These are phyloP conservation scores for Erethizon dorsatum DNA, from an alignment of 2,797 vertebrate genomes.

Conservation along the genomic window DNA sequence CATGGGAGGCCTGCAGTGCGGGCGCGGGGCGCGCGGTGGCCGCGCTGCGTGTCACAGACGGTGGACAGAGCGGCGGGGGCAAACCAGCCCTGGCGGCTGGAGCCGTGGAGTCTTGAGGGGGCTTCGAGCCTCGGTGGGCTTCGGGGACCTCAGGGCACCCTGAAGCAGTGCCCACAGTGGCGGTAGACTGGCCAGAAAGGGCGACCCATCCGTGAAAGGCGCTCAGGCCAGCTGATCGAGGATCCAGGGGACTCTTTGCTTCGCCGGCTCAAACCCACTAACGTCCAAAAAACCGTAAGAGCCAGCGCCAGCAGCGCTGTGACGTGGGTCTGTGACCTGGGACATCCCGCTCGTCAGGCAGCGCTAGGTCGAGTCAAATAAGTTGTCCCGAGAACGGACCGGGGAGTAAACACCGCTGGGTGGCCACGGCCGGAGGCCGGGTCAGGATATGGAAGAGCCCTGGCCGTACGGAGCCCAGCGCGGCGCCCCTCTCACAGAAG, in stretches of 20 bases:
- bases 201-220: background rate
- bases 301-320: background rate
- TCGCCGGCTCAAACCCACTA: background rate
- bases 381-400: background rate
- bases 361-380: background rate
- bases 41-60: rapidly evolving
- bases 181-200: background rate
- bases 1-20: background rate
- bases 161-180: background rate
- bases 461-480: background rate
- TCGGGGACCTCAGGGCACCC: background rate
- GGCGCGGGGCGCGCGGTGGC: rapidly evolving
- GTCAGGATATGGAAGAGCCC: background rate
- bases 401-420: background rate
- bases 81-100: background rate
- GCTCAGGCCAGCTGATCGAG: background rate
- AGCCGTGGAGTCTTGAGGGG: background rate
- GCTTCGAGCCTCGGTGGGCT: background rate
- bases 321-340: background rate
- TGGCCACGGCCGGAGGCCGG: background rate
- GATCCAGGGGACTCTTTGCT: background rate
- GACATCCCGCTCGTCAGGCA: background rate
- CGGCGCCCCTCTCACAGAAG: background rate
- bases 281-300: background rate
- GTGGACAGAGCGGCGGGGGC: rapidly evolving